Evolutionary conservation across 2,113 vertebrate genomes (phyloP).

Genomic region (Gallinago undulata): DNA sequence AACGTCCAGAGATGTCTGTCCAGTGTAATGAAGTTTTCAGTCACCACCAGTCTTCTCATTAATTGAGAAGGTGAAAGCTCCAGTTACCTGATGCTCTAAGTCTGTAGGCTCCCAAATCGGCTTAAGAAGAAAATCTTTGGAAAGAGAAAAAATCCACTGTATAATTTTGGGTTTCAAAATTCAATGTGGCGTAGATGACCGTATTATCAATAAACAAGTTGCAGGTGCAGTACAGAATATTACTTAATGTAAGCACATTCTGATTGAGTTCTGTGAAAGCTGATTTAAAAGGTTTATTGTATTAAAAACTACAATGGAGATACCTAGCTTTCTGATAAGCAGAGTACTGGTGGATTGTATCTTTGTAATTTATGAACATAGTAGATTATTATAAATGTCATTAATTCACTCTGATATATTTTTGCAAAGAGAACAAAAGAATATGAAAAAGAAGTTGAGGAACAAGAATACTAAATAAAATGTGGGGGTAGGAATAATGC

Average conservation of each 20-base stretch:
- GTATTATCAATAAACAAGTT: background rate
- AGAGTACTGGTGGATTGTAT: background rate
- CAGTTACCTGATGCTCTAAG: background rate
- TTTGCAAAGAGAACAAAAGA: background rate
- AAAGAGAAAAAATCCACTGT: background rate
- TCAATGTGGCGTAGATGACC: background rate
- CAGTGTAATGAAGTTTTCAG: background rate
- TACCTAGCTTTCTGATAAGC: background rate
- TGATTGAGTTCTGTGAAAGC: constrained; percentile 46
- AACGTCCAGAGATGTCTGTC: background rate
- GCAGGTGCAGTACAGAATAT: background rate
- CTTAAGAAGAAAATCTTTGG: background rate
- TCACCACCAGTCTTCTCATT: background rate
- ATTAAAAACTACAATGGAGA: background rate
- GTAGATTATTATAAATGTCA: background rate
- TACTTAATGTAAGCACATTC: constrained; percentile 6
- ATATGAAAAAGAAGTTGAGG: background rate
- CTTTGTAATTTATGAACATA: background rate
- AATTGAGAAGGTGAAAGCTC: background rate
- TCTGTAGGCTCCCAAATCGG: background rate
- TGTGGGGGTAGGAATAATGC: constrained; percentile 16
- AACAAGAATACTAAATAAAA: constrained; percentile 27
- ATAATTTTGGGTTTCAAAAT: background rate
- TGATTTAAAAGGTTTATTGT: constrained; percentile 55
- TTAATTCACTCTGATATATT: background rate